These are phyloP conservation scores for Lepidothrix coronata DNA, from an alignment of 2,113 vertebrate species.

Conservation along the genomic window DNA sequence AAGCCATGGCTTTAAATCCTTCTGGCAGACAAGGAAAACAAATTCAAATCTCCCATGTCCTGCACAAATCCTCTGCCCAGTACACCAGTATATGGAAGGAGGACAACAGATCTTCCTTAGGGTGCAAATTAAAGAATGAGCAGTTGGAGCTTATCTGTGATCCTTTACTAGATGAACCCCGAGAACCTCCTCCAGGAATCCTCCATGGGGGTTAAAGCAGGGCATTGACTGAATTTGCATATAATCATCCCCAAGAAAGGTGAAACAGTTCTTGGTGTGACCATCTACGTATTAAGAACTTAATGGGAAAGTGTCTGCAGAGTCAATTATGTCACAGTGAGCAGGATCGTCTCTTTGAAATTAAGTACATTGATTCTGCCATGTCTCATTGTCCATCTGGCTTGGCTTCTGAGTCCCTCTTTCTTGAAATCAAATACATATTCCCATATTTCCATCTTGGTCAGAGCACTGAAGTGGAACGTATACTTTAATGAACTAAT, in stretches of 20 bases:
- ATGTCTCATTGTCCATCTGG: not conserved
- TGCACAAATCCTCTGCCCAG: not conserved
- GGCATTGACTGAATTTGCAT: not conserved
- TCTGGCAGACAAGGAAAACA: not conserved
- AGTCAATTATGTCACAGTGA: not conserved
- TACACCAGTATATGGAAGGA: not conserved
- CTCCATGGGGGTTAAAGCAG: not conserved
- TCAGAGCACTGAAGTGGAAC: not conserved
- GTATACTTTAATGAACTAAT: not conserved
- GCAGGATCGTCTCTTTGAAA: not conserved
- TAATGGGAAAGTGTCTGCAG: not conserved
- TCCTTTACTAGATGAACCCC: not conserved
- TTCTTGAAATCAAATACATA: not conserved
- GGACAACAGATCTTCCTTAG: not conserved
- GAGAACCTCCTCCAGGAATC: not conserved
- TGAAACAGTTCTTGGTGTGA: not conserved
- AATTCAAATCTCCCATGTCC: not conserved
- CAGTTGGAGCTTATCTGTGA: not conserved
- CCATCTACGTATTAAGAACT: not conserved
- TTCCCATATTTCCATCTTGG: not conserved
- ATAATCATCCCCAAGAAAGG: not conserved
- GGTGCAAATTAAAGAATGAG: not conserved
- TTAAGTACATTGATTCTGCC: not conserved
- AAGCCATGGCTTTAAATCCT: not conserved
- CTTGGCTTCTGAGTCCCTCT: not conserved